Percentiles rank a stretch among this genome's conserved stretches.
Evolutionary conservation across 2,888 invertebrate species (phyloP).

Genomic region (Clitarchus hookeri): DNA sequence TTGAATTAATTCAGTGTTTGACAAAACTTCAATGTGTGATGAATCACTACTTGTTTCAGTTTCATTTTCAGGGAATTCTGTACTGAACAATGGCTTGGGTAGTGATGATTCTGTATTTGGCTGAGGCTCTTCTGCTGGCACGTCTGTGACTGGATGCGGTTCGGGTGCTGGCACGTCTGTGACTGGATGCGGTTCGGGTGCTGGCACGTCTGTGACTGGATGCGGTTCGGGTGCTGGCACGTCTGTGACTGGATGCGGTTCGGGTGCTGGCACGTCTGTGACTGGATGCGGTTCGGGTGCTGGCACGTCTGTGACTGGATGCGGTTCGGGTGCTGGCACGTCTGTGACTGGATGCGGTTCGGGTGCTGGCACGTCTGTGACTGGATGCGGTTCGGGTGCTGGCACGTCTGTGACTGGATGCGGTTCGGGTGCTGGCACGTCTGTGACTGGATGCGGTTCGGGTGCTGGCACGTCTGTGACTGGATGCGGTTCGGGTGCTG

Average conservation of each 20-base stretch:
- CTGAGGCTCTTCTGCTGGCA: slow-evolving; percentile 45
- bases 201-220: neutral
- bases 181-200: neutral
- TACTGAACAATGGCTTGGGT: slow-evolving; percentile 32
- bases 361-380: neutral
- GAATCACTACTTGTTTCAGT: neutral
- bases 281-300: slow-evolving; percentile 47
- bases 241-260: slow-evolving; percentile 45
- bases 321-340: slow-evolving; percentile 43
- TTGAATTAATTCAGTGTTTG: neutral
- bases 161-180: slow-evolving; percentile 27
- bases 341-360: slow-evolving; percentile 44
- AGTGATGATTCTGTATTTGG: slow-evolving; percentile 43
- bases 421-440: slow-evolving; percentile 45
- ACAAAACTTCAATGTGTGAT: neutral
- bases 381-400: neutral
- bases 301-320: slow-evolving; percentile 35
- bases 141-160: slow-evolving; percentile 38
- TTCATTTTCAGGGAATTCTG: neutral
- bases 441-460: slow-evolving; percentile 43
- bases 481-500: neutral
- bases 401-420: slow-evolving; percentile 40
- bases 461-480: neutral
- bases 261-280: slow-evolving; percentile 48
- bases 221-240: slow-evolving; percentile 39